Conservation (phyloP, 2,113 vertebrate genomes). For the Elephantulus edwardii region DNA sequence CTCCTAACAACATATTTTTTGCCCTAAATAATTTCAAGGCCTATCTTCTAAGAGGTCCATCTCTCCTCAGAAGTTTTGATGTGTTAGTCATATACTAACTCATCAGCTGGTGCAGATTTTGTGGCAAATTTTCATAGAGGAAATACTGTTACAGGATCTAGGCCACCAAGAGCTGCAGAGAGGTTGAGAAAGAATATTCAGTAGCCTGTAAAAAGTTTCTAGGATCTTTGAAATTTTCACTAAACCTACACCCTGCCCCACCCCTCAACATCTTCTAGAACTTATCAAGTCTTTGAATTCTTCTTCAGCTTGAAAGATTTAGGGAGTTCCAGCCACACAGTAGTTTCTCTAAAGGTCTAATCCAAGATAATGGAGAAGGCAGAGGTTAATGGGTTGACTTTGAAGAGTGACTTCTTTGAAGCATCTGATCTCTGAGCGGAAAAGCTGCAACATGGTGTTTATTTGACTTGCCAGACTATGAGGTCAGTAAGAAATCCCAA, state of each 20-base stretch:
- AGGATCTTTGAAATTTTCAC: conserved; percentile 47
- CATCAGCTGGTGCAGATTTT: not conserved
- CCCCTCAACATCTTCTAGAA: not conserved
- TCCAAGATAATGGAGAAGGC: conserved; percentile 66
- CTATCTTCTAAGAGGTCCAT: not conserved
- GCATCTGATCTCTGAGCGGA: conserved; percentile 67
- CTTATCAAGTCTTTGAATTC: not conserved
- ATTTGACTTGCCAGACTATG: conserved; percentile 62
- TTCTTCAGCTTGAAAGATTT: conserved; percentile 29
- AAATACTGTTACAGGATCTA: not conserved
- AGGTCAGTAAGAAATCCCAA: conserved; percentile 55
- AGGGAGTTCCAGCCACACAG: conserved; percentile 45
- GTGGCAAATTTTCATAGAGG: not conserved
- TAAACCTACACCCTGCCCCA: not conserved
- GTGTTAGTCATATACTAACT: not conserved
- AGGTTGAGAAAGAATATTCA: conserved; percentile 48
- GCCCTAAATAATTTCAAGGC: conserved; percentile 35
- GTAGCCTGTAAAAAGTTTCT: conserved; percentile 26
- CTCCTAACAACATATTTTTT: not conserved
- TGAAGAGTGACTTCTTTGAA: conserved; percentile 71
- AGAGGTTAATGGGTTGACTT: conserved; percentile 74
- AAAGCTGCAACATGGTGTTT: conserved; percentile 62
- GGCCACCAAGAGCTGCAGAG: not conserved
- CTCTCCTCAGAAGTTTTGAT: not conserved
- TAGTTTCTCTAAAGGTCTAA: conserved; percentile 67